These are phyloP conservation scores for Gasterosteus nipponicus DNA, from an alignment of 2,113 vertebrate species.

Conservation along the genomic window DNA sequence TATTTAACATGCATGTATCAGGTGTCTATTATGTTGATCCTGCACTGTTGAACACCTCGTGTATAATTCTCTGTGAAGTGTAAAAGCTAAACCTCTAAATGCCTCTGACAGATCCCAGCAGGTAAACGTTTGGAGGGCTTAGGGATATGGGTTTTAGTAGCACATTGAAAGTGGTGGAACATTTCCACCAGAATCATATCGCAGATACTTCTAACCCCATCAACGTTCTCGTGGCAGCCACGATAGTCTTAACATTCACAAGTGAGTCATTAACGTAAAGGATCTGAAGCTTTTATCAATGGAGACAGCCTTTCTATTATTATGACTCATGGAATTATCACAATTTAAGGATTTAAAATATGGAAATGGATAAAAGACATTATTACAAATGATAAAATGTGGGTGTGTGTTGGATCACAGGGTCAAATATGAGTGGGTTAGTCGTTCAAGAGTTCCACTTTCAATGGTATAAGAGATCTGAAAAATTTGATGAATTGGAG, in stretches of 20 bases:
- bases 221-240: slow-evolving; percentile 42
- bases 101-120: slow-evolving; percentile 82
- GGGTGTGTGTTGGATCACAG: too few relatives aligned
- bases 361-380: too few relatives aligned
- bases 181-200: slow-evolving; percentile 61
- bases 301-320: slow-evolving; percentile 37
- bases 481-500: too few relatives aligned
- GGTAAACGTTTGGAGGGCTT: slow-evolving; percentile 79
- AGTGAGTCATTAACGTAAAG: slow-evolving; percentile 50
- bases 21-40: slow-evolving; percentile 71
- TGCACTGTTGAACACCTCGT: slow-evolving; percentile 72
- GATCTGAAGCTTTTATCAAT: slow-evolving; percentile 28
- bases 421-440: too few relatives aligned
- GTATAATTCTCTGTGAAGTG: slow-evolving; percentile 82
- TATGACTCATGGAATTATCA: slow-evolving; percentile 19
- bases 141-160: slow-evolving; percentile 68
- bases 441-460: too few relatives aligned
- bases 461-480: too few relatives aligned
- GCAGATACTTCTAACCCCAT: slow-evolving; percentile 53
- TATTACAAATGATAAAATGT: too few relatives aligned
- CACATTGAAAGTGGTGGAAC: slow-evolving; percentile 68
- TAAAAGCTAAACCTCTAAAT: slow-evolving; percentile 75
- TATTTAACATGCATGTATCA: slow-evolving; percentile 78
- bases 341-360: background rate
- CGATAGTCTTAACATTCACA: slow-evolving; percentile 37